Evolutionary conservation across 2,888 invertebrate genomes (phyloP), one percentile per base, ranked within the genome.

Genomic region (Ischnus inquisitorius): DNA sequence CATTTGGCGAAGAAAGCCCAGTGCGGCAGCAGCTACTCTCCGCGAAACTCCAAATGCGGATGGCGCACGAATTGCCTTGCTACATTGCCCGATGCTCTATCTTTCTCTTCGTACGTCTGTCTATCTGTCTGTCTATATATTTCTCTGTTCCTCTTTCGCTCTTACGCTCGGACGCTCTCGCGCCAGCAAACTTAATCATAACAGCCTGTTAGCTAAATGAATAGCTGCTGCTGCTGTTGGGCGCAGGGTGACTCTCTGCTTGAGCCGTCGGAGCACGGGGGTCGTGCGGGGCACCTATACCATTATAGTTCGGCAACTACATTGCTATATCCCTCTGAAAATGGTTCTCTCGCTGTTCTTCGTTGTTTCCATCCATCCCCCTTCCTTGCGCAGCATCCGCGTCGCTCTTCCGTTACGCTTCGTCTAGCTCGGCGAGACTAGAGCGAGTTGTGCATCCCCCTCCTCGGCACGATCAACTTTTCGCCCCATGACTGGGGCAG

Each of bases 131-230:
- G 83, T 85, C 79, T 76, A 85, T 79, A 75, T 54, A 76, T 75
- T 64, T 76, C 82, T 82, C 79, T 60, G 51, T 82, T 57, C 39
- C 60, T 85, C 80, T 78, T 71, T 79, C 67, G 77, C 65, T 10
- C 19, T 72, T 48, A 68, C 75, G 69, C 81, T 78, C 68, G 69
- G 75, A 78, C 77, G 78, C 80, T 84, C 81, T 69, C 75, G 65
- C 75, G 81, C 84, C 79, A 43, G 87, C 88, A 92, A 91, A 90
- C 91, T 91, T 90, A 91, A 92, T 92, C 91, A 91, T 91, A 92
- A 92, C 91, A 91, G 91, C 89, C 91, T 91, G 91, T 91, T 91
- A 92, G 91, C 90, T 89, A 90, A 91, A 90, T 91, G 90, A 90
- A 91, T 88, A 90, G 87, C 88, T 86, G 87, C 86, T 82, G 79